Conservation (phyloP, 1,140 invertebrate species). For the Armadillidium nasatum region DNA sequence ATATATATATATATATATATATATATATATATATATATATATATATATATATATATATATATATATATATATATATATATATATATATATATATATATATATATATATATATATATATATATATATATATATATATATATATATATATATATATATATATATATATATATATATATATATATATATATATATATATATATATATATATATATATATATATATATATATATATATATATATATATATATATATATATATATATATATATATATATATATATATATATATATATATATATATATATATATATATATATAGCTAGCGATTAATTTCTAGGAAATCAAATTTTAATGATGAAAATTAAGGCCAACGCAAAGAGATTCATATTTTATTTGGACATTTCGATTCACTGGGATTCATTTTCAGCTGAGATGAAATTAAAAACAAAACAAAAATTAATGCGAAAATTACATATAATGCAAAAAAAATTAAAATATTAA, state of each 20-base stretch:
- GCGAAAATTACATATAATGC: no score
- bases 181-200: conserved; percentile 11
- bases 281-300: conserved; percentile 10
- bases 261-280: conserved; percentile 4
- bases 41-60: neutral
- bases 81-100: conserved; percentile 11
- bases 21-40: neutral
- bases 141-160: neutral
- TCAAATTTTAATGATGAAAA: no score
- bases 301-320: conserved; percentile 12
- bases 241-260: neutral
- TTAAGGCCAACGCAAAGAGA: no score
- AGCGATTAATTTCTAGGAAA: no score
- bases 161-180: conserved; percentile 1
- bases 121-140: neutral
- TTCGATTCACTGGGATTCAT: no score
- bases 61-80: neutral
- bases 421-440: no score
- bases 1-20: conserved; percentile 14
- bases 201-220: conserved; percentile 14
- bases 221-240: neutral
- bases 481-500: no score
- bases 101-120: conserved; percentile 16
- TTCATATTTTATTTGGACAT: no score
- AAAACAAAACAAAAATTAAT: no score